Evolutionary conservation across 1,140 invertebrate species (phyloP).

Genomic region (Drosophila lini): DNA sequence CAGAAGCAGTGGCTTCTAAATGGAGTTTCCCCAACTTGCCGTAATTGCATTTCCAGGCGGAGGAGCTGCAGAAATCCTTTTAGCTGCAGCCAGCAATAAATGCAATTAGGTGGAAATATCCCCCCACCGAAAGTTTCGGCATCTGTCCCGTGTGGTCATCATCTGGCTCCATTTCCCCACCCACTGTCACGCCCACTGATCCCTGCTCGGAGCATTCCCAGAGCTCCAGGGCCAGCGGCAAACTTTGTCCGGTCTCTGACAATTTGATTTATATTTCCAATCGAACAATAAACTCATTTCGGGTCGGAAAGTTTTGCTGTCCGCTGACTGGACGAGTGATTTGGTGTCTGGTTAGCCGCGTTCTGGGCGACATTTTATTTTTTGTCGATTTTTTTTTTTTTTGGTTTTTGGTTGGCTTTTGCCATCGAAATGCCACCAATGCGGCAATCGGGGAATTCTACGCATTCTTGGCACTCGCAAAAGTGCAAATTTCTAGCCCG

Average conservation of each 20-base stretch:
- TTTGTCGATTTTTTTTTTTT: background rate
- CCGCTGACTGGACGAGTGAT: constrained; percentile 39
- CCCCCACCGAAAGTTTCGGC: constrained; percentile 27
- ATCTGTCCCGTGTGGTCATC: constrained; percentile 30
- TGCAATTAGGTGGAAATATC: constrained; percentile 59
- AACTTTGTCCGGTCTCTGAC: constrained; percentile 51
- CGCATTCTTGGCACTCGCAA: constrained; percentile 41
- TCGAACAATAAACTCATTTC: constrained; percentile 66
- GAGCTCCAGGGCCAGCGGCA: constrained; percentile 22
- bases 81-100: constrained; percentile 52
- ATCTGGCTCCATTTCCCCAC: constrained; percentile 18
- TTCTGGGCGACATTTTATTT: constrained; percentile 15
- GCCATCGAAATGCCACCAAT: constrained; percentile 38
- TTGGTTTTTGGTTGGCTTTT: constrained; percentile 7
- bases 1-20: constrained; percentile 10
- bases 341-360: constrained; percentile 49
- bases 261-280: constrained; percentile 69
- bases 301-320: constrained; percentile 32
- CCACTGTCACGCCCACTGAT: constrained; percentile 11
- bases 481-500: constrained; percentile 30
- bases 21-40: constrained; percentile 38
- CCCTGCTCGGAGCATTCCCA: constrained; percentile 35
- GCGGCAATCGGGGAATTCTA: constrained; percentile 33
- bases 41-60: constrained; percentile 58
- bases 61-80: constrained; percentile 43